Conservation (phyloP, 2,888 invertebrate genomes). For the Nymphalis c-album region DNA sequence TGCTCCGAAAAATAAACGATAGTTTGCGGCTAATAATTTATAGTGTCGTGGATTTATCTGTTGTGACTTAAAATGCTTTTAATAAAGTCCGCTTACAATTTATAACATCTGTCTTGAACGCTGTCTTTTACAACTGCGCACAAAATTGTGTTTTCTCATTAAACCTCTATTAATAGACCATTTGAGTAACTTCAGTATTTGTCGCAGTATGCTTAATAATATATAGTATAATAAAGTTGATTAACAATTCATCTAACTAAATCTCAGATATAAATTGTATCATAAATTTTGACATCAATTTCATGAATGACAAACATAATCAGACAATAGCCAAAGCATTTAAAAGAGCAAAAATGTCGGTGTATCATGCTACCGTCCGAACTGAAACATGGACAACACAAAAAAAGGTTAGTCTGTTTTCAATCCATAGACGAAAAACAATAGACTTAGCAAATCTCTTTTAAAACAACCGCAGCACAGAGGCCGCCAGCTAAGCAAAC, state of each 20-base stretch:
- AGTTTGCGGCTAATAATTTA: constrained; percentile 43
- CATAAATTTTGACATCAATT: background rate
- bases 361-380: background rate
- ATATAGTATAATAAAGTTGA: background rate
- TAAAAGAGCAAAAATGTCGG: background rate
- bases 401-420: constrained; percentile 18
- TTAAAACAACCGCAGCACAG: constrained; percentile 38
- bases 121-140: constrained; percentile 38
- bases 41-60: constrained; percentile 45
- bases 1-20: constrained; percentile 36
- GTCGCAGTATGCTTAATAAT: background rate
- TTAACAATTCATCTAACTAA: background rate
- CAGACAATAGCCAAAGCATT: background rate
- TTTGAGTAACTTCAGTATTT: constrained; percentile 9
- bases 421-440: constrained; percentile 31
- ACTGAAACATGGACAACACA: constrained; percentile 13
- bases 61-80: constrained; percentile 45
- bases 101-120: constrained; percentile 38
- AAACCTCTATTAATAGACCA: constrained; percentile 27
- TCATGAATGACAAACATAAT: background rate
- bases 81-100: constrained; percentile 42
- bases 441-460: constrained; percentile 39
- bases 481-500: constrained; percentile 41
- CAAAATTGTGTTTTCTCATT: constrained; percentile 37
- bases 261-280: background rate